phyloP scores from a whole-genome alignment of 2,797 vertebrate genomes.

The Pseudotriccus pelzelni region DNA sequence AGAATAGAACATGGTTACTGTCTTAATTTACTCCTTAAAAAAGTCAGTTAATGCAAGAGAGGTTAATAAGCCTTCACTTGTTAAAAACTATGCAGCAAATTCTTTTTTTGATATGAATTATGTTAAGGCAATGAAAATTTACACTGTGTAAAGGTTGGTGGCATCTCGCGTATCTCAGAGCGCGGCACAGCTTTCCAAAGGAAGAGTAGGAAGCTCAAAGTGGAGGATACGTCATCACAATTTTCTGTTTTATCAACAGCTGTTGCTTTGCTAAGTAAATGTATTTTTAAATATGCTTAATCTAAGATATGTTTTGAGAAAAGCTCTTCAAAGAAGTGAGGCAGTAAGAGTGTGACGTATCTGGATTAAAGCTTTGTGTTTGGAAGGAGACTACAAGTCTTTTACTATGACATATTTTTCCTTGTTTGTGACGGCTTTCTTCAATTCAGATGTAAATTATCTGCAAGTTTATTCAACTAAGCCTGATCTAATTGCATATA shows the following conservation, averaged over 20 bases:
- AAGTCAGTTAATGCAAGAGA: not conserved
- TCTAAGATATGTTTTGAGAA: constrained; percentile 7
- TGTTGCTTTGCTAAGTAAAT: not conserved
- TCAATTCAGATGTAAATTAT: constrained; percentile 61
- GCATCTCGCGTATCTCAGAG: not conserved
- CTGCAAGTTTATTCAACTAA: constrained; percentile 47
- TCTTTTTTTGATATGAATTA: not conserved
- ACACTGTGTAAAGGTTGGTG: fast-evolving
- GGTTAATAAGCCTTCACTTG: not conserved
- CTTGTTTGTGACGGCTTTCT: constrained; percentile 23
- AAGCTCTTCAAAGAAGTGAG: not conserved
- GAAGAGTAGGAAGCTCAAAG: not conserved
- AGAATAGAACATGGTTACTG: not conserved
- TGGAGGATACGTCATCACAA: not conserved
- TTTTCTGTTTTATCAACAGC: not conserved
- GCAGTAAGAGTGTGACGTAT: not conserved
- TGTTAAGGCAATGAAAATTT: not conserved
- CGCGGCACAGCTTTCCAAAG: not conserved
- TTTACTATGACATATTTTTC: constrained; percentile 49
- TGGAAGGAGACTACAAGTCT: not conserved
- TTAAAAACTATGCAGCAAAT: not conserved
- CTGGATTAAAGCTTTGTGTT: not conserved
- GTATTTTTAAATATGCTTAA: not conserved
- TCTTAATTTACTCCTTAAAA: not conserved
- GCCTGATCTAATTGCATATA: constrained; percentile 44